Evolutionary conservation across 2,888 invertebrate species (phyloP).

Genomic region (Drosophila formosana): DNA sequence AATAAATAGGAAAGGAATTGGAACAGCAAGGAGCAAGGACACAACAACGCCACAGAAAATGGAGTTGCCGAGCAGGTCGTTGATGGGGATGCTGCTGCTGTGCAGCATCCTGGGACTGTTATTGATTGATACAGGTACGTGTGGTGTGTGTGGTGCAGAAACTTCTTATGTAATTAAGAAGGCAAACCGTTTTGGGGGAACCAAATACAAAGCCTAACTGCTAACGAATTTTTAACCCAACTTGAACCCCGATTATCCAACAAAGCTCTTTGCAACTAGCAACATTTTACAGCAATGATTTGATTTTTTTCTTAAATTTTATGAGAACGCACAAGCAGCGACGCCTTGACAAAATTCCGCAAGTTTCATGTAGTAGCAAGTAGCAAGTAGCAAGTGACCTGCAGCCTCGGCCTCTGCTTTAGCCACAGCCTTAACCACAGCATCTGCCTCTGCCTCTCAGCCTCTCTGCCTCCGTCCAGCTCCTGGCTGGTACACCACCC

Average conservation of each 20-base stretch:
- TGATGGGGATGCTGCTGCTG: slow-evolving; percentile 42
- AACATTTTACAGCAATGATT: slow-evolving; percentile 79
- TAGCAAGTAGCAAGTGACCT: slow-evolving; percentile 18
- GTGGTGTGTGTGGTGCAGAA: slow-evolving; percentile 43
- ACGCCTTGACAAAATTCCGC: slow-evolving; percentile 80
- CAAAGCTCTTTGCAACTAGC: slow-evolving; percentile 35
- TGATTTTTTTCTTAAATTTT: slow-evolving; percentile 83
- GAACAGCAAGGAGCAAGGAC: slow-evolving; percentile 20
- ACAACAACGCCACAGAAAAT: slow-evolving; percentile 35
- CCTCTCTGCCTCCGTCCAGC: slow-evolving; percentile 32
- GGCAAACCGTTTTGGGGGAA: background rate
- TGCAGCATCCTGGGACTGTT: slow-evolving; percentile 64
- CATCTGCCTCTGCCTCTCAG: slow-evolving; percentile 20
- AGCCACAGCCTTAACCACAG: slow-evolving; percentile 25
- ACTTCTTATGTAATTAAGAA: slow-evolving; percentile 60
- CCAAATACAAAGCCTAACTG: slow-evolving; percentile 1
- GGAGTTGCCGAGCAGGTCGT: slow-evolving; percentile 47
- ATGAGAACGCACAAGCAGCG: slow-evolving; percentile 73
- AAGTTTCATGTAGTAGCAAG: slow-evolving; percentile 63
- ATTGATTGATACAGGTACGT: slow-evolving; percentile 73
- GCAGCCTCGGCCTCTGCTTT: slow-evolving; percentile 34
- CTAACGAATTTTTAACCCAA: slow-evolving; percentile 34
- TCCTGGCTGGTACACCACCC: slow-evolving; percentile 28
- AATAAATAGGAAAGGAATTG: slow-evolving; percentile 22
- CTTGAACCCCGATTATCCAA: slow-evolving; percentile 22